Conservation (phyloP, 1,140 invertebrate species). For the Ceratitis capitata region DNA sequence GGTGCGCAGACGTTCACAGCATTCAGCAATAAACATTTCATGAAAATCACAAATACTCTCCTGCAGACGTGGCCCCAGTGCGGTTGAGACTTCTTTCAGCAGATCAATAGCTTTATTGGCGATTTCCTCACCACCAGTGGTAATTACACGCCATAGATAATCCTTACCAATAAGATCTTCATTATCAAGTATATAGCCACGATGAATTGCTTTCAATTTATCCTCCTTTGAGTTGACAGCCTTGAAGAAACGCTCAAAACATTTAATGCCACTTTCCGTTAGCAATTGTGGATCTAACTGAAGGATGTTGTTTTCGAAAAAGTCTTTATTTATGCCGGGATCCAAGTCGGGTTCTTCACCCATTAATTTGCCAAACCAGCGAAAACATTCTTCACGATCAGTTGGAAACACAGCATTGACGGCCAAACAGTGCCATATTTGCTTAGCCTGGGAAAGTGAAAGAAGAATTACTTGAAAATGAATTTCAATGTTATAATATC, state of each 20-base stretch:
- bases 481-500: background rate
- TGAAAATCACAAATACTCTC: conserved; percentile 77
- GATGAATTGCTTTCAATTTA: conserved; percentile 87
- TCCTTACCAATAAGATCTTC: conserved; percentile 94
- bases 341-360: conserved; percentile 96
- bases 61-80: conserved; percentile 86
- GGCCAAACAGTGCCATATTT: conserved; percentile 96
- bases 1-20: conserved; percentile 86
- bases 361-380: conserved; percentile 99
- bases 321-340: conserved; percentile 94
- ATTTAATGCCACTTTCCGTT: conserved; percentile 96
- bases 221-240: conserved; percentile 95
- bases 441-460: conserved; percentile 73
- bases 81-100: conserved; percentile 92
- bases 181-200: conserved; percentile 83
- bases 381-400: conserved; percentile 96
- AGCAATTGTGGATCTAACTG: conserved; percentile 90
- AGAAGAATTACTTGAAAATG: no score
- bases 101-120: conserved; percentile 90
- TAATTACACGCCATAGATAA: conserved; percentile 95
- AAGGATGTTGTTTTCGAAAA: conserved; percentile 95
- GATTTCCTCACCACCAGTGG: conserved; percentile 90
- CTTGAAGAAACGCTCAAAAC: conserved; percentile 90
- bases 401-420: conserved; percentile 90
- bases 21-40: conserved; percentile 90